Evolutionary conservation across 2,888 invertebrate species (phyloP), one percentile per base, ranked within the genome.

Genomic region (Hirtodrosophila trivittata): DNA sequence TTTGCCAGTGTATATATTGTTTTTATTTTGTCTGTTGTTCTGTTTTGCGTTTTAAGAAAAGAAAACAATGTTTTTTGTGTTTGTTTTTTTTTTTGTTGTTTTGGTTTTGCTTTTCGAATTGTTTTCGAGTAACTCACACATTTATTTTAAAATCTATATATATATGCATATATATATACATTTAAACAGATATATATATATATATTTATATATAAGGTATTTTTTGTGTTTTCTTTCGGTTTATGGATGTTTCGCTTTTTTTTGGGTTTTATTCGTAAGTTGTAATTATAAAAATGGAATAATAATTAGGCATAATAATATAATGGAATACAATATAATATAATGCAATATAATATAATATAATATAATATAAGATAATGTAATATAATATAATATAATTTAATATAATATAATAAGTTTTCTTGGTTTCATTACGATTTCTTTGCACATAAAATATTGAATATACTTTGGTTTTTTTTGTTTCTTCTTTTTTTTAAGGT

Each of bases 241-340:
- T 52, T 35, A 50, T 43, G 56, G 54, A 42, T 58, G 47, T 70
- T 69, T 63, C 60, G 65, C 47, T 38, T 62, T 66, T 71, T 56
- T 60, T 50, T 46, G 60, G 54, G 54, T 67, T 71, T 71, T 67
- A 72, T 74, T 70, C 43, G 57, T 81, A 81, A 85, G 83, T 81
- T 81, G 66, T 86, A 86, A 86, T 80, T 82, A 83, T 85, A 84
- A 80, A 78, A 86, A 86, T 84, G 80, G 85, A 84, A 83, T 83
- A 83, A 83, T 80, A 80, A 80, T 70, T 80, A 80, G 80, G 80
- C 84, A 77, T 80, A 80, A 80, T 80, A 80, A 83, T 70, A 70
- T 80, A 80, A 80, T 83, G 56, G 68, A 83, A 85, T 78, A 78
- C 65, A 86, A 77, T 77, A 74, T 68, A 68, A 74, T 75, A 73